Percentiles rank a stretch among this genome's conserved stretches.
Conservation (phyloP, 2,113 vertebrate species). For the Ammodytes marinus region DNA sequence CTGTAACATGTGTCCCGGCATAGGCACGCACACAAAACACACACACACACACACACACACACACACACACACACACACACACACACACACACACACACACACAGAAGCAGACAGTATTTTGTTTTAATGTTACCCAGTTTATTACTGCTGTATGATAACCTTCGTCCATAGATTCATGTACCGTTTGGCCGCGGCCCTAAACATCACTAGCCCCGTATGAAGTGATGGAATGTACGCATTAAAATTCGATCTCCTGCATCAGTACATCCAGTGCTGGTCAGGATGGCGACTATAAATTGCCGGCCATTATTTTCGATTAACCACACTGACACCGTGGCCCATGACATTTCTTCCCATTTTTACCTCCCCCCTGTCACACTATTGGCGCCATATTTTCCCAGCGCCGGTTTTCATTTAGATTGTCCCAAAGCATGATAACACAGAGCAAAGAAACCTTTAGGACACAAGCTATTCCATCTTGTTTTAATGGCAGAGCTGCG, state of each 20-base stretch:
- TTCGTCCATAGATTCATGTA: slow-evolving; percentile 65
- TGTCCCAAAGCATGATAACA: slow-evolving; percentile 74
- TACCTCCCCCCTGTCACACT: slow-evolving; percentile 57
- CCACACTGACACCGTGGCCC: slow-evolving; percentile 70
- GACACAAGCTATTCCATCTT: slow-evolving; percentile 70
- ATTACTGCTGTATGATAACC: slow-evolving; percentile 70
- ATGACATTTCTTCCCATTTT: slow-evolving; percentile 72
- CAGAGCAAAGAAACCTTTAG: slow-evolving; percentile 47
- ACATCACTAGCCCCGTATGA: slow-evolving; percentile 68
- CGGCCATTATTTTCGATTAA: slow-evolving; percentile 84
- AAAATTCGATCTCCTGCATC: slow-evolving; percentile 82
- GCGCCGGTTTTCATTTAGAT: slow-evolving; percentile 69
- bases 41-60: neutral
- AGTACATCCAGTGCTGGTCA: slow-evolving; percentile 74
- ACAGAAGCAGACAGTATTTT: neutral
- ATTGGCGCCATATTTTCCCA: slow-evolving; percentile 57
- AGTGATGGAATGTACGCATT: slow-evolving; percentile 80
- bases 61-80: slow-evolving; percentile 12
- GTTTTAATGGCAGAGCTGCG: slow-evolving; percentile 60
- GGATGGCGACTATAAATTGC: slow-evolving; percentile 79
- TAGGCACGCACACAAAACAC: neutral
- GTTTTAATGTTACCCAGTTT: slow-evolving; percentile 51
- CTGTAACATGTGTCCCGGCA: slow-evolving; percentile 14
- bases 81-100: neutral
- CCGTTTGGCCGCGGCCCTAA: slow-evolving; percentile 65